Conservation (phyloP, 1,140 invertebrate species). For the Anastrepha ludens region DNA sequence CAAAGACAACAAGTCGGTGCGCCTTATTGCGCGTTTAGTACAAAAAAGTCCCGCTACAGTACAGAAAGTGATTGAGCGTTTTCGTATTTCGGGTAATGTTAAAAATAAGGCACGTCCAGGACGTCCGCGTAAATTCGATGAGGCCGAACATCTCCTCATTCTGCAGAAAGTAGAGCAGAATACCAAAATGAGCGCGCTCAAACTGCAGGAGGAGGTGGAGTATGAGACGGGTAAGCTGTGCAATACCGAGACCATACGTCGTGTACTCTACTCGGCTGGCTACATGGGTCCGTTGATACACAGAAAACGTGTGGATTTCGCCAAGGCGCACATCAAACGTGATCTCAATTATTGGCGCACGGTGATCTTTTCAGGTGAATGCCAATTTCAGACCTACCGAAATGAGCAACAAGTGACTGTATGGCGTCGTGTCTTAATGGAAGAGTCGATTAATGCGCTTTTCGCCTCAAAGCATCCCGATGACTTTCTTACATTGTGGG, state of each 20-base stretch:
- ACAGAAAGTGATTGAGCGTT: constrained; percentile 24
- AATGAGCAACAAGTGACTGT: not conserved
- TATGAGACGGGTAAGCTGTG: constrained; percentile 28
- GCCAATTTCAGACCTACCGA: constrained; percentile 12
- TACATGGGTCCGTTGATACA: not conserved
- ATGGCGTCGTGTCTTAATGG: not conserved
- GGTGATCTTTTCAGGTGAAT: constrained; percentile 4
- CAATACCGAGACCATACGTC: constrained; percentile 46
- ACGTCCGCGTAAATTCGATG: constrained; percentile 40
- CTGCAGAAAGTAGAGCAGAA: constrained; percentile 5
- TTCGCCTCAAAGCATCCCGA: constrained; percentile 15
- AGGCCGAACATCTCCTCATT: not conserved
- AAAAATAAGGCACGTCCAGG: constrained; percentile 20
- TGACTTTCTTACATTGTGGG: not conserved
- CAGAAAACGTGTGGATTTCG: constrained; percentile 21
- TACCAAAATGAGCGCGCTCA: constrained; percentile 27
- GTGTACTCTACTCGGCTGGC: constrained; percentile 42
- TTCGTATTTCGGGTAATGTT: constrained; percentile 25
- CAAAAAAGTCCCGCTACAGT: constrained; percentile 8
- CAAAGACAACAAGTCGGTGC: constrained; percentile 6
- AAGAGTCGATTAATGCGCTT: not conserved
- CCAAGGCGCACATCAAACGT: not conserved
- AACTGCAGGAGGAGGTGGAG: constrained; percentile 28
- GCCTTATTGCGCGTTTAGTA: constrained; percentile 11
- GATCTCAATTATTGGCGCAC: constrained; percentile 35